Evolutionary conservation across 2,888 invertebrate species (phyloP).

Genomic region (Macrosiphum euphorbiae): DNA sequence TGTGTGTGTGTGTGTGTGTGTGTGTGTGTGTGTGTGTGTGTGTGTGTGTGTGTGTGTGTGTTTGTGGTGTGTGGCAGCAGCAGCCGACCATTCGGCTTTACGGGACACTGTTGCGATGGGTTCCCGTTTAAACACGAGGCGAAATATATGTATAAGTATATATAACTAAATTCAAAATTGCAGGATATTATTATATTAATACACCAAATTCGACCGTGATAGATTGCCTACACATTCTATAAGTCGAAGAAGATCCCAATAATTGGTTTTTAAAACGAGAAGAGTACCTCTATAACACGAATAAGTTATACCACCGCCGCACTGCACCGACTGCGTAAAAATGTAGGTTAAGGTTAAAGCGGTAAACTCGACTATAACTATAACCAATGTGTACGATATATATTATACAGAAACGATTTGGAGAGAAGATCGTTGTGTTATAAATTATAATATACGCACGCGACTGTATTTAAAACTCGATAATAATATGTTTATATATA

Average conservation of each 20-base stretch:
- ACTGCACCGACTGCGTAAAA: neutral
- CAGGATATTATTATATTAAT: neutral
- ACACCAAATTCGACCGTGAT: neutral
- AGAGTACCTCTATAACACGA: neutral
- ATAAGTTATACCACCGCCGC: neutral
- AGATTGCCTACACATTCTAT: neutral
- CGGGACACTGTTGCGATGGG: constrained; percentile 32
- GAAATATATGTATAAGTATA: neutral
- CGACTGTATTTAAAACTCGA: constrained; percentile 15
- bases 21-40: neutral
- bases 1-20: neutral
- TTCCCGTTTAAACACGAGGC: neutral
- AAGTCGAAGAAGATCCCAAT: neutral
- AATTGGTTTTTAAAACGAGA: neutral
- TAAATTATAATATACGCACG: constrained; percentile 17
- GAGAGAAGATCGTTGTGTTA: neutral
- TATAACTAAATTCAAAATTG: neutral
- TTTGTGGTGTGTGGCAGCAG: too few relatives aligned
- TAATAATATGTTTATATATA: constrained; percentile 14
- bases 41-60: too few relatives aligned
- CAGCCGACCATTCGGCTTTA: constrained; percentile 35
- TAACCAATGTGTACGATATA: neutral
- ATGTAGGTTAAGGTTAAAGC: constrained; percentile 36
- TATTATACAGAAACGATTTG: neutral
- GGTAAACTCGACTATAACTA: neutral